These are phyloP conservation scores for Drosophila punjabiensis DNA, from an alignment of 1,140 invertebrate genomes.

Conservation along the genomic window DNA sequence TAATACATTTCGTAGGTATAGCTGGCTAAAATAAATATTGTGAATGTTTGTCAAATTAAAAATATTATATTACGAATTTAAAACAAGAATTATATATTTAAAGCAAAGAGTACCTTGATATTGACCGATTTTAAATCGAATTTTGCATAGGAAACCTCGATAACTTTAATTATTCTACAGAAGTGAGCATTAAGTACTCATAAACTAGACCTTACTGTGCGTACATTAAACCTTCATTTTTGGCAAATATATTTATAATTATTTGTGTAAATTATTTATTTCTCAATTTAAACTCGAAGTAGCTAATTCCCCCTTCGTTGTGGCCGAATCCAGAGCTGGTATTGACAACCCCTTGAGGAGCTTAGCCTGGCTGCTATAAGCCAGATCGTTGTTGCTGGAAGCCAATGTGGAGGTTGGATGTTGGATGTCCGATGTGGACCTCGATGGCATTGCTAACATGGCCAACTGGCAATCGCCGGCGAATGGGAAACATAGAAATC, in stretches of 20 bases:
- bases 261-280: too few relatives aligned
- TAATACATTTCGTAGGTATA: too few relatives aligned
- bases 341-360: slow-evolving; percentile 44
- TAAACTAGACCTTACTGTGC: slow-evolving; percentile 3
- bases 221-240: not conserved
- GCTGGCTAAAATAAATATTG: too few relatives aligned
- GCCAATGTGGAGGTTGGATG: not conserved
- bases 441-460: slow-evolving; percentile 41
- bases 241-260: too few relatives aligned
- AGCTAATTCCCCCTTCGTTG: slow-evolving; percentile 2
- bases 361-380: slow-evolving; percentile 76
- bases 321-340: slow-evolving; percentile 23
- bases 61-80: not conserved
- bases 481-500: slow-evolving; percentile 83
- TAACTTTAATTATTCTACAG: not conserved
- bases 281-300: not conserved
- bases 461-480: slow-evolving; percentile 30
- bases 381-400: slow-evolving; percentile 56
- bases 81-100: not conserved
- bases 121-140: not conserved
- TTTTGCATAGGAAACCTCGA: not conserved
- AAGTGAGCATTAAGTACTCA: too few relatives aligned
- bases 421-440: not conserved
- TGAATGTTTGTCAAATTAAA: not conserved
- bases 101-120: not conserved